Conservation (phyloP, 2,113 vertebrate species). For the Irena cyanogastra region DNA sequence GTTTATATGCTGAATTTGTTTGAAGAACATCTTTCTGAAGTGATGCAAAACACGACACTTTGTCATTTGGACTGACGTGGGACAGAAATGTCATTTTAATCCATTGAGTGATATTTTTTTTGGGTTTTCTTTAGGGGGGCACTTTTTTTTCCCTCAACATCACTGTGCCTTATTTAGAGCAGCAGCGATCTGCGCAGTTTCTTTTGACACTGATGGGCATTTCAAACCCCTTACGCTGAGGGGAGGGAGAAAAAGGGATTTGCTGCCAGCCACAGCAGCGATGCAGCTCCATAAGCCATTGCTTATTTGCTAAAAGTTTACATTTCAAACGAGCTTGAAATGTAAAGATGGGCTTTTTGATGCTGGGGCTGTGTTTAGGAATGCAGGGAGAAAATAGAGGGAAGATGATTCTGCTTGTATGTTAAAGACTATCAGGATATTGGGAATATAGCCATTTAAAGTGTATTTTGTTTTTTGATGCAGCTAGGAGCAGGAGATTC, state of each 20-base stretch:
- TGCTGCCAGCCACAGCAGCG: constrained; percentile 55
- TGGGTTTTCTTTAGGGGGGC: not conserved
- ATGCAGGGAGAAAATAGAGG: not conserved
- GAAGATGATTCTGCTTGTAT: not conserved
- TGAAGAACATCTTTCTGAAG: constrained; percentile 53
- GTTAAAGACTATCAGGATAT: not conserved
- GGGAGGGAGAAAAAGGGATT: constrained; percentile 43
- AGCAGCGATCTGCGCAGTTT: constrained; percentile 60
- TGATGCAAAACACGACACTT: constrained; percentile 53
- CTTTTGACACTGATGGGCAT: constrained; percentile 74
- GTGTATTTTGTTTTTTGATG: constrained; percentile 42
- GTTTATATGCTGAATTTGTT: constrained; percentile 40
- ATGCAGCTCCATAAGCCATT: constrained; percentile 1
- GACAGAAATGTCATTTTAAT: constrained; percentile 76
- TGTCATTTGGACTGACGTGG: constrained; percentile 53
- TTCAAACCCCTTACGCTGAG: constrained; percentile 52
- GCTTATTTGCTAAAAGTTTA: constrained; percentile 68
- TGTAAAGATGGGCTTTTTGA: not conserved
- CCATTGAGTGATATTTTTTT: constrained; percentile 19
- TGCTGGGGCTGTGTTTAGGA: not conserved
- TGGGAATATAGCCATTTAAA: constrained; percentile 30
- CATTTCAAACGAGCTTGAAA: constrained; percentile 61
- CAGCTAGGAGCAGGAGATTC: constrained; percentile 38
- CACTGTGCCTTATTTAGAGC: constrained; percentile 73
- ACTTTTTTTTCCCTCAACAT: no score